phyloP scores from a whole-genome alignment of 2,888 invertebrate species.

The Drosophila cognata region DNA sequence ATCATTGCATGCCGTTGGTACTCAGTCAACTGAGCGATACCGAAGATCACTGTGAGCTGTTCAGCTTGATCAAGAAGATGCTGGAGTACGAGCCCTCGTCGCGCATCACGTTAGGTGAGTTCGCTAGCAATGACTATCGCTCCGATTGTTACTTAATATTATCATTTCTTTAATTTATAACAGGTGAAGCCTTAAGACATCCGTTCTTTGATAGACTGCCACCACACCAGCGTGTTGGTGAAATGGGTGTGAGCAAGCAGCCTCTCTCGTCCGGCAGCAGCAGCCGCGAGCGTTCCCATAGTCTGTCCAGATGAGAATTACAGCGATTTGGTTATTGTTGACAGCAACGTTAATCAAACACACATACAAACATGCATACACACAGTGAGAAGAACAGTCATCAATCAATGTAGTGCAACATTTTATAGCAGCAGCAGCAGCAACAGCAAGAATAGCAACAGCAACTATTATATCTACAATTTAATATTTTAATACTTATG shows the following conservation, averaged over 20 bases:
- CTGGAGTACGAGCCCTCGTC: slow-evolving; percentile 98
- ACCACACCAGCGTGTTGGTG: slow-evolving; percentile 90
- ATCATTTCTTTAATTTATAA: slow-evolving; percentile 31
- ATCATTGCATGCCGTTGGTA: slow-evolving; percentile 98
- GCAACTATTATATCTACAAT: slow-evolving; percentile 27
- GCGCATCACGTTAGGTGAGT: slow-evolving; percentile 90
- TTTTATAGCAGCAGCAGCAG: slow-evolving; percentile 26
- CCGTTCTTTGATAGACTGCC: slow-evolving; percentile 96
- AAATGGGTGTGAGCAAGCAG: slow-evolving; percentile 80
- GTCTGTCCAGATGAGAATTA: slow-evolving; percentile 85
- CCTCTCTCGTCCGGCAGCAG: slow-evolving; percentile 83
- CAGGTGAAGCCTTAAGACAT: slow-evolving; percentile 93
- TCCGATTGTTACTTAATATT: neutral
- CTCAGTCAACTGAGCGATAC: slow-evolving; percentile 95
- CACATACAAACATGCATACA: slow-evolving; percentile 65
- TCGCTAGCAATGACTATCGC: neutral
- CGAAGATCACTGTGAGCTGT: slow-evolving; percentile 96
- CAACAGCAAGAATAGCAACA: slow-evolving; percentile 30
- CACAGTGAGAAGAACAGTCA: slow-evolving; percentile 40
- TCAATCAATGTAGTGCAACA: slow-evolving; percentile 38
- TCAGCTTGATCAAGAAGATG: slow-evolving; percentile 98
- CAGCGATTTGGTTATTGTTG: slow-evolving; percentile 86
- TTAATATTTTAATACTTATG: slow-evolving; percentile 31
- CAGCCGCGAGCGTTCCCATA: slow-evolving; percentile 88
- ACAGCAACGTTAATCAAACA: slow-evolving; percentile 73